Base-by-base conservation (phyloP, 2,888 invertebrate species). In the Scaptomyza cyrtandrae region DNA sequence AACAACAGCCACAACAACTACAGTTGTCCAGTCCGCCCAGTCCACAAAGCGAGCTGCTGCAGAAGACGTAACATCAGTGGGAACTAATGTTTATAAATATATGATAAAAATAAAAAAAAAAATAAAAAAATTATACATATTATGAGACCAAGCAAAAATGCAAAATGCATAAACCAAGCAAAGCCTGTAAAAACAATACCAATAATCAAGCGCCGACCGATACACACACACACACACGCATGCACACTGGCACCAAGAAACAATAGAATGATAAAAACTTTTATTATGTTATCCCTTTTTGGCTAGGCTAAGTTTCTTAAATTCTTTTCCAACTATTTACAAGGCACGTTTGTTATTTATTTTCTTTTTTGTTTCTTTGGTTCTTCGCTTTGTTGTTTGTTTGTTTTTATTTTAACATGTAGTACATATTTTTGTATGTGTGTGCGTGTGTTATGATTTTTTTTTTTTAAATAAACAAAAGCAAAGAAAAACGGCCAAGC, bases 11-110 rank as follows among this genome's bases (percentile, higher is more conserved):
- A 24, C 71, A 67, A 24, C 78, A 78, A 29, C 80, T 75, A 19
- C 86, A 83, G 45, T 77, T 84, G 60, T 85, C 88, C 72, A 92
- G 91, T 91, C 92, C 92, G 92, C 91, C 92, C 91, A 92, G 86
- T 86, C 80, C 84, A 77, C 90, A 89, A 89, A 92, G 89, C 88
- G 92, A 92, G 76, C 79, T 91, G 80, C 91, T 88, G 75, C 92
- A 89, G 76, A 92, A 92, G 83, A 92, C 92, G 92, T 92, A 92
- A 92, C 92, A 90, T 90, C 90, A 92, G 91, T 92, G 92, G 92
- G 92, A 92, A 91, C 88, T 91, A 84, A 91, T 92, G 91, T 92
- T 92, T 88, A 92, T 92, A 89, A 92, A 92, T 91, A 92, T 92
- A 87, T 92, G 91, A 91, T 90, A 87, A 80, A 72, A 37, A 37